phyloP scores from a whole-genome alignment of 2,113 vertebrate genomes.

The Physeter macrocephalus region DNA sequence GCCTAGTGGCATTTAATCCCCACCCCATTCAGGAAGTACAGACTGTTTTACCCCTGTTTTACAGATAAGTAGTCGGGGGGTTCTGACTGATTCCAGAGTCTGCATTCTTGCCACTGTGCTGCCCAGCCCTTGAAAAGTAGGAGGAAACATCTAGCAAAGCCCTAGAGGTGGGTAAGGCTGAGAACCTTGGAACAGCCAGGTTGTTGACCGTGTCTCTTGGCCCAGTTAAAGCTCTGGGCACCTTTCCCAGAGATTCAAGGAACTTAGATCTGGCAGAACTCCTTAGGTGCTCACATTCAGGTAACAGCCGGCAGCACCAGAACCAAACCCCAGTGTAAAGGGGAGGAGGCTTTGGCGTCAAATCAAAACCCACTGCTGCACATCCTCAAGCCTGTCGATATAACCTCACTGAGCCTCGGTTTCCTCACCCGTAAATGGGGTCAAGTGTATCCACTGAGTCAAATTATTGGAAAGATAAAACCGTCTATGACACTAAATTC shows the following conservation, averaged over 20 bases:
- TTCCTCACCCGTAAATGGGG: neutral
- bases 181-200: neutral
- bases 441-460: neutral
- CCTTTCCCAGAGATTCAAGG: neutral
- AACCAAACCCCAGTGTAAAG: neutral
- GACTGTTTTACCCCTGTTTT: neutral
- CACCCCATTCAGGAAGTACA: neutral
- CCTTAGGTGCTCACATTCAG: neutral
- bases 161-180: too few species aligned
- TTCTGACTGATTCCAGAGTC: neutral
- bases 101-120: neutral
- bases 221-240: neutral
- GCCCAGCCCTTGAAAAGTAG: neutral
- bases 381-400: neutral
- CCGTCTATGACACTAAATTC: neutral
- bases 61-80: fast-evolving
- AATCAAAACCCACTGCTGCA: neutral
- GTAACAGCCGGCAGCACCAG: neutral
- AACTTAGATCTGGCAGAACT: neutral
- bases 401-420: neutral
- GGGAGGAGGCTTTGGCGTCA: neutral
- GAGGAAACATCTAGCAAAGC: neutral
- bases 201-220: neutral
- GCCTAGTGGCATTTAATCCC: neutral
- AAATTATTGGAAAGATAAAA: neutral